phyloP scores from a whole-genome alignment of 2,113 vertebrate species.

The Pomatostomus ruficeps region DNA sequence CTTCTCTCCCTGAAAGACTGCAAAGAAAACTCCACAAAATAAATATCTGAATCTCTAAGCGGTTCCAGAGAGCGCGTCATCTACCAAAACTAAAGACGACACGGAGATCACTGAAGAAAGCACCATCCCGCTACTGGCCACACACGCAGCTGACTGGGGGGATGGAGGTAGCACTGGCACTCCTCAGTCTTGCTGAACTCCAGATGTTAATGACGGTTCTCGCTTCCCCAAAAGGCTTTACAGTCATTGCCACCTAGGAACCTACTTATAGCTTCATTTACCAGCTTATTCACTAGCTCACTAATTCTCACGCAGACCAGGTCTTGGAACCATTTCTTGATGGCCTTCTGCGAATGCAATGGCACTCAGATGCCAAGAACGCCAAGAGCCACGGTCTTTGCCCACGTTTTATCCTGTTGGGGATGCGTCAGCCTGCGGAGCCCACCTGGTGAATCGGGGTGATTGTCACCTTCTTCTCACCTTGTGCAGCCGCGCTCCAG shows the following conservation, averaged over 20 bases:
- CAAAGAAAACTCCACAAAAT: not conserved
- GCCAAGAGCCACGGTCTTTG: not conserved
- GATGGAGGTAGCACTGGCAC: accelerated
- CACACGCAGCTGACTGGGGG: accelerated
- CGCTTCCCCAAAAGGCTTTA: not conserved
- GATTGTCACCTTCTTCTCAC: not conserved
- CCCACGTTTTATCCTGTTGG: not conserved
- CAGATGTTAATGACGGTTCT: not conserved
- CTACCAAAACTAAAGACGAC: not conserved
- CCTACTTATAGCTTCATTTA: not conserved
- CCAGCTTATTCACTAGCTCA: not conserved
- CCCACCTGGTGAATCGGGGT: not conserved
- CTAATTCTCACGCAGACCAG: not conserved
- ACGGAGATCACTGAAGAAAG: accelerated
- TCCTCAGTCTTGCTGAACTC: not conserved
- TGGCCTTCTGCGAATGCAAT: accelerated
- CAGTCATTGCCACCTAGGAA: accelerated
- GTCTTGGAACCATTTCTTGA: not conserved
- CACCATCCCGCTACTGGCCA: accelerated
- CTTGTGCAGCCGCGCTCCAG: not conserved
- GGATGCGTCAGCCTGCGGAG: not conserved
- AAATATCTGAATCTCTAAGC: not conserved
- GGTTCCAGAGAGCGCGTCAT: not conserved
- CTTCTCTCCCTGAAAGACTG: not conserved
- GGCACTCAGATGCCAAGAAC: not conserved